phyloP scores from a whole-genome alignment of 2,113 vertebrate genomes.

The Phaethon lepturus region DNA sequence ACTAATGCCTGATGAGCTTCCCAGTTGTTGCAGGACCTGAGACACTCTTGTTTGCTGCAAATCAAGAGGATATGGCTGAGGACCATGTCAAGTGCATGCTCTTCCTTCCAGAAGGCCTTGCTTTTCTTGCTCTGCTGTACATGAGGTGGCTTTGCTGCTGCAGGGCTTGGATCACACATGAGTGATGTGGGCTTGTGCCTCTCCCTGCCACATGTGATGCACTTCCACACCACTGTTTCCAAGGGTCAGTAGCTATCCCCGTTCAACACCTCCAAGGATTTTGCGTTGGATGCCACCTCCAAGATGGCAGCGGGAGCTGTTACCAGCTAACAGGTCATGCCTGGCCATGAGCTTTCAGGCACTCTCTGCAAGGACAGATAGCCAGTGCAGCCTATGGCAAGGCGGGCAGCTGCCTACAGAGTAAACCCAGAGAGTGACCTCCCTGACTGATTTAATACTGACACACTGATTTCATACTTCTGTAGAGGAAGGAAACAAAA shows the following conservation, averaged over 20 bases:
- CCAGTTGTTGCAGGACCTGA: not conserved
- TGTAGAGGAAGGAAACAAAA: not conserved
- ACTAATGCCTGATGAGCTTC: not conserved
- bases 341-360: not conserved
- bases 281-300: not conserved
- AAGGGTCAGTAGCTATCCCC: not conserved
- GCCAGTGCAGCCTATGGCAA: not conserved
- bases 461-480: not conserved
- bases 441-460: not conserved
- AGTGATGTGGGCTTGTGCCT: not conserved
- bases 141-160: not conserved
- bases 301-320: not conserved
- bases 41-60: not conserved
- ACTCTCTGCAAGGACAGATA: not conserved
- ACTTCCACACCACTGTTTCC: not conserved
- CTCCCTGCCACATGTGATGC: not conserved
- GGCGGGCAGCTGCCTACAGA: not conserved
- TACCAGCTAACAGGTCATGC: not conserved
- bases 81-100: not conserved
- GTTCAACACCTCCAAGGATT: not conserved
- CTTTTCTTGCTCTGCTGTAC: not conserved
- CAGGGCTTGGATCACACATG: accelerated
- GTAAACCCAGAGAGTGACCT: not conserved
- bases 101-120: not conserved
- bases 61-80: not conserved